Evolutionary conservation across 2,888 invertebrate species (phyloP), one percentile per base, ranked within the genome.

Genomic region (Latrodectus hesperus): DNA sequence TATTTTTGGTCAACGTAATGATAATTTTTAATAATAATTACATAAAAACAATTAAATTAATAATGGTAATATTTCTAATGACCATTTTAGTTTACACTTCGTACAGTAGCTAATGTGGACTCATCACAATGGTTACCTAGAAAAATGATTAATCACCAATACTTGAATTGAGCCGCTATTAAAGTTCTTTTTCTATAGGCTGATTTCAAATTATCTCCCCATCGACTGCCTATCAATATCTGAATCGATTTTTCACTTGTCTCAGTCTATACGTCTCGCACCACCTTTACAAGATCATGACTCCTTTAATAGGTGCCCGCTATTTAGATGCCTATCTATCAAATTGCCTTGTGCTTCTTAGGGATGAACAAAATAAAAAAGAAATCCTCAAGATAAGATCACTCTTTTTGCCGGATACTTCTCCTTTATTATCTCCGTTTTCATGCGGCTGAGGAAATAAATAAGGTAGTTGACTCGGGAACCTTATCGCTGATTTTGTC

Each of bases 391-490:
- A 16, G 60, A 60, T 60, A 16, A 60, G 60, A 60, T 60, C 60
- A 16, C 12, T 60, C 60, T 60, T 60, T 60, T 11, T 60, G 60
- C 10, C n/a, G 16, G n/a, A 60, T 11, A 10, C 14, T 6, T 16
- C 60, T 60, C 60, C 14, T 16, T 12, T 60, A 12, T 60, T 60
- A 60, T 11, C 60, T 60, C 60, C 12, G 14, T 60, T 12, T 12
- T n/a, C 6, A 60, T 60, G 60, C 12, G 60, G 60, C 12, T 12
- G n/a, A 11, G 60, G n/a, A 60, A 60, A 60, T 60, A 60, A 60
- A 60, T 60, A 60, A 60, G 60, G 60, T 60, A 60, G 60, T 60
- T 60, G 60, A 60, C 60, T 60, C 60, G n/a, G 10, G 60, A 60
- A n/a, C 60, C n/a, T 60, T 60, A 60, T 60, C 60, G 12, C n/a